Base-by-base conservation (phyloP, 2,888 invertebrate genomes). In the Argyresthia albistria region DNA sequence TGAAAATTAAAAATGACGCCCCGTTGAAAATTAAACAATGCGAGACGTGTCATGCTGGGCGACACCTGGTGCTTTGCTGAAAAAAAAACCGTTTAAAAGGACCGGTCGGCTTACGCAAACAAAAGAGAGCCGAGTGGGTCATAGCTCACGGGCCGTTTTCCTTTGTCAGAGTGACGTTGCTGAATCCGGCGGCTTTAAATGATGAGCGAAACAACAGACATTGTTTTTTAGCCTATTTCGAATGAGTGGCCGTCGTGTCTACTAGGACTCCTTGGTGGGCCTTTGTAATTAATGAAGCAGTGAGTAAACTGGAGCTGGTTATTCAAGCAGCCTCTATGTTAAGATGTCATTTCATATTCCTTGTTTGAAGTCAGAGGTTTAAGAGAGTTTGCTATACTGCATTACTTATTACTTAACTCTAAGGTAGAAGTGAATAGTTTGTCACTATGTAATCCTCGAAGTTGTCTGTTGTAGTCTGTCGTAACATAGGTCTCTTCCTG, bases 71-170 rank as follows among this genome's bases (percentile, higher is more conserved):
- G 65, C 61, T 62, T 60, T 56, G 57, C 61, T 60, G 67, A 64
- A 66, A 70, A 70, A 71, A 73, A 67, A 64, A 62, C 65, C 55
- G 61, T 60, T 59, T 64, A 66, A 68, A 76, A 76, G 74, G 73
- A 75, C 69, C 63, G 68, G 64, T 60, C 66, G 66, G 75, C 78
- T 76, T 75, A 76, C 69, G 70, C 76, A 76, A 78, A 80, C 82
- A 82, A 83, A 80, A 77, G 78, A 67, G 70, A 70, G 69, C 73
- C 78, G 68, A 71, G 76, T 72, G 76, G 77, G 82, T 77, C 77
- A 77, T 78, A 79, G 76, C 76, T 76, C 73, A 69, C 66, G 69
- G 73, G 71, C 70, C 73, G 74, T 75, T 75, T 75, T 73, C 76
- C 76, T 78, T 80, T 81, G 80, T 80, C 75, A 75, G 67, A 56